Evolutionary conservation across 2,113 vertebrate genomes (phyloP).

Genomic region (Turnix velox): DNA sequence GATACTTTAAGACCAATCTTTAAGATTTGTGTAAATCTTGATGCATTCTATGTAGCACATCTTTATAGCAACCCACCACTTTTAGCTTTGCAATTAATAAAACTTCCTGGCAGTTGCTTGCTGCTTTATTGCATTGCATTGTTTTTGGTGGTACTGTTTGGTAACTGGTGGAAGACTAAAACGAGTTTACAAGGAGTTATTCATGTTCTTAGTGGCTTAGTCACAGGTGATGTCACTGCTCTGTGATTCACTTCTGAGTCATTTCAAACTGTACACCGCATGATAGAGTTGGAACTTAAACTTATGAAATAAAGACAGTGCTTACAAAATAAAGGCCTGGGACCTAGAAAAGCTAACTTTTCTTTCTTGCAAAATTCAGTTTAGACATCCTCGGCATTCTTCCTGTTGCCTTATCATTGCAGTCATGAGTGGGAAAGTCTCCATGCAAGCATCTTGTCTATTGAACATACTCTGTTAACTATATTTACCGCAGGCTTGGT

Average conservation of each 20-base stretch:
- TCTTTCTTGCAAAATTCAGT: background rate
- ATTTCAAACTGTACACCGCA: background rate
- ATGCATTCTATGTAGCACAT: background rate
- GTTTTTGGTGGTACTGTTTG: background rate
- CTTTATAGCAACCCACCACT: background rate
- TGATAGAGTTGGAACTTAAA: background rate
- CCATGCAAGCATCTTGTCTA: accelerated
- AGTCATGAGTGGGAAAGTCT: background rate
- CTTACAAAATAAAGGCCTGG: background rate
- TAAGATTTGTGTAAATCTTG: background rate
- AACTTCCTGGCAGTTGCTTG: background rate
- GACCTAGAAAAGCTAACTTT: background rate
- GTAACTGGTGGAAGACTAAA: background rate
- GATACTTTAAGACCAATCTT: background rate
- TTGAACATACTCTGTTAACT: background rate
- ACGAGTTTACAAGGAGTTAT: background rate
- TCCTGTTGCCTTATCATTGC: background rate
- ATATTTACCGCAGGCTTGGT: background rate
- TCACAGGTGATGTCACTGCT: slow-evolving; percentile 17
- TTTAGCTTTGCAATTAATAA: background rate
- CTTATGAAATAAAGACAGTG: background rate
- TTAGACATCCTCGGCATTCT: background rate
- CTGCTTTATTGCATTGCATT: background rate
- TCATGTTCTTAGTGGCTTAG: background rate
- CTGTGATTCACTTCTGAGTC: slow-evolving; percentile 42